phyloP scores from a whole-genome alignment of 2,113 vertebrate species.

The Rhabdomys dilectus region DNA sequence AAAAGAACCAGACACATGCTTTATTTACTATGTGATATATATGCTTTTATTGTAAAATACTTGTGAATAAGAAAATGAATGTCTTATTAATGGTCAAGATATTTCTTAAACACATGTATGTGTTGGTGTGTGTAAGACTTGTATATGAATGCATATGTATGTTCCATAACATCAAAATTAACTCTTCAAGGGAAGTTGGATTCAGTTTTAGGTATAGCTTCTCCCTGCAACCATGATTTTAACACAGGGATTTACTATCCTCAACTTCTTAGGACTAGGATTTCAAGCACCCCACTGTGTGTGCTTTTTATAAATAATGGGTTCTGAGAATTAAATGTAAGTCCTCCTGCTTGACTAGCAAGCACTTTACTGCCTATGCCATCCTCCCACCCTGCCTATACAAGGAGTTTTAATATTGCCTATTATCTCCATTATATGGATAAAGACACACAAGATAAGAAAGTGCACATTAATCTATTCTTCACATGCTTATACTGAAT shows the following conservation, averaged over 20 bases:
- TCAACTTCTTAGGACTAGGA: no score
- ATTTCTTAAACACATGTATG: neutral
- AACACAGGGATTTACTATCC: neutral
- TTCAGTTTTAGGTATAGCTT: neutral
- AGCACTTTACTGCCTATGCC: neutral
- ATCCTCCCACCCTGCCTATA: no score
- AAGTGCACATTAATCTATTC: neutral
- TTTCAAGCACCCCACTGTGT: no score
- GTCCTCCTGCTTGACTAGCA: no score
- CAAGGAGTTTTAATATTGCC: slow-evolving; percentile 20
- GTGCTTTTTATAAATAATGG: neutral
- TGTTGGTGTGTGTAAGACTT: neutral
- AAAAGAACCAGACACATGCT: neutral
- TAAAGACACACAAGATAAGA: neutral
- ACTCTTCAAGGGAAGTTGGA: neutral
- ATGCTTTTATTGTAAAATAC: neutral
- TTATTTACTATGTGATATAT: neutral
- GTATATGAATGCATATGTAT: neutral
- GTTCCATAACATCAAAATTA: no score
- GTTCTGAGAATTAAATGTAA: neutral
- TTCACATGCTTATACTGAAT: neutral
- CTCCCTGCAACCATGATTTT: neutral
- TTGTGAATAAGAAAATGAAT: neutral
- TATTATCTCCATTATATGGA: neutral
- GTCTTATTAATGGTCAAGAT: neutral